Conservation (phyloP, 2,113 vertebrate genomes). For the Epinephelus moara region DNA sequence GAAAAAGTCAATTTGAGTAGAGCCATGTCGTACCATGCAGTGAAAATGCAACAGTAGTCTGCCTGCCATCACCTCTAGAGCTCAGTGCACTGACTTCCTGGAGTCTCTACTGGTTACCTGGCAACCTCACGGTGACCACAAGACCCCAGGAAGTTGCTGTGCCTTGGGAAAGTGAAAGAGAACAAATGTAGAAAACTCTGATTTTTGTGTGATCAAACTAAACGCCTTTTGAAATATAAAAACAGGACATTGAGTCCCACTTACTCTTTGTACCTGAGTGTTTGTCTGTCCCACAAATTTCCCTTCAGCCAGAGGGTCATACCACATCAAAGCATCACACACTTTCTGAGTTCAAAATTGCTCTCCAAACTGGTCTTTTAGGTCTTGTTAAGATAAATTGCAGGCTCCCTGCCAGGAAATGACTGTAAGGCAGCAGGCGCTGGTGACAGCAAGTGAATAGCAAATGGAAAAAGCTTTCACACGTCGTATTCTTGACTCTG, state of each 20-base stretch:
- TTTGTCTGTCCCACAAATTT: not conserved
- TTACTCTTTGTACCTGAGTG: not conserved
- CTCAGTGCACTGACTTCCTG: not conserved
- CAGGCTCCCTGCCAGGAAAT: constrained; percentile 4
- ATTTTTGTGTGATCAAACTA: not conserved
- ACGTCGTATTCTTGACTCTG: not conserved
- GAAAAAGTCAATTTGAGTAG: no score
- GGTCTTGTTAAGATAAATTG: not conserved
- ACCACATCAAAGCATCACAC: not conserved
- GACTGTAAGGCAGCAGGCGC: not conserved
- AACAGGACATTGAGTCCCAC: no score
- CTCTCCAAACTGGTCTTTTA: not conserved
- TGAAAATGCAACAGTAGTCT: no score
- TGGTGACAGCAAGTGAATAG: not conserved
- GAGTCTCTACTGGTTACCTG: no score
- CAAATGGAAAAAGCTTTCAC: not conserved
- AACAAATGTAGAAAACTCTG: not conserved
- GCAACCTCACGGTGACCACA: no score
- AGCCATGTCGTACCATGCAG: no score
- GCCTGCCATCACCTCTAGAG: not conserved
- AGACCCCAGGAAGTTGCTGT: not conserved
- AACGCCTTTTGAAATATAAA: not conserved
- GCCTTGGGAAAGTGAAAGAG: not conserved
- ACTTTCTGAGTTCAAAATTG: not conserved
- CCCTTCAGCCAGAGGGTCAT: not conserved